Conservation (phyloP, 2,888 invertebrate genomes). For the Chloroclystis v-ata region DNA sequence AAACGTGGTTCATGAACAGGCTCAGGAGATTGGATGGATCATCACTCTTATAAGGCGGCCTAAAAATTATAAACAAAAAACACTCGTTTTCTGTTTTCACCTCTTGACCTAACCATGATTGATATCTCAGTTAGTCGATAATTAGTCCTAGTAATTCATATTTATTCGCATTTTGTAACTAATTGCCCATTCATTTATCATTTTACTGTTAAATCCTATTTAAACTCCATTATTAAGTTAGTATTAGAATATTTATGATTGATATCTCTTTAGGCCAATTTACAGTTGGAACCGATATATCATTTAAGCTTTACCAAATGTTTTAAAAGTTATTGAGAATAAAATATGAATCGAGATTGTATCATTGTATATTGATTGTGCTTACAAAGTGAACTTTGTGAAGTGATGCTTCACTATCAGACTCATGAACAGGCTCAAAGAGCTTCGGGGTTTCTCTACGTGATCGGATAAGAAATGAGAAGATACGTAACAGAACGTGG, state of each 20-base stretch:
- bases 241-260: constrained; percentile 42
- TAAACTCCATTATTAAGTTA: constrained; percentile 27
- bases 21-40: too few species aligned
- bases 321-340: constrained; percentile 11
- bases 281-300: constrained; percentile 37
- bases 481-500: too few species aligned
- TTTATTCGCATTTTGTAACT: constrained; percentile 23
- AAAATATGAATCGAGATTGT: constrained; percentile 11
- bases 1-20: too few species aligned
- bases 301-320: constrained; percentile 17
- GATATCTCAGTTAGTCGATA: constrained; percentile 36
- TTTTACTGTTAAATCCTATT: constrained; percentile 23
- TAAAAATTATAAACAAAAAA: neutral
- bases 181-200: constrained; percentile 24
- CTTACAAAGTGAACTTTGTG: too few species aligned
- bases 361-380: constrained; percentile 14
- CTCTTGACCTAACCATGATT: constrained; percentile 33
- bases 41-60: too few species aligned
- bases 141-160: constrained; percentile 24
- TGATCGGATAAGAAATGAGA: too few species aligned
- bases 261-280: constrained; percentile 35
- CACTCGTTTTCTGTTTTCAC: constrained; percentile 4
- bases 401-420: too few species aligned
- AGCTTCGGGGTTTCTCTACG: too few species aligned
- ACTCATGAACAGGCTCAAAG: too few species aligned